These are phyloP conservation scores for Mythimna vitellina DNA, from an alignment of 2,888 invertebrate genomes.

Conservation along the genomic window DNA sequence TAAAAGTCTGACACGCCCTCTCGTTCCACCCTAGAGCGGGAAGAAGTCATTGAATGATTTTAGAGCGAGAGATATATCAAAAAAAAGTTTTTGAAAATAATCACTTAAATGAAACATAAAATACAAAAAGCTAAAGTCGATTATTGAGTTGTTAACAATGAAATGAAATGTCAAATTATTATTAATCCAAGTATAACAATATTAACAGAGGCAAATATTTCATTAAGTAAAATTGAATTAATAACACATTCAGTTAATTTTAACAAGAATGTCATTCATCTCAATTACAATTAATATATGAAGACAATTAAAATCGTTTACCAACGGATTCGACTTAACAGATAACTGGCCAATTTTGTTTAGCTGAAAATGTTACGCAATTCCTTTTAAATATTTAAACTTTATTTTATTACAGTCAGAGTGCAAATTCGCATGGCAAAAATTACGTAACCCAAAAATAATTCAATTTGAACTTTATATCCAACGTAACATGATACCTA, in stretches of 20 bases:
- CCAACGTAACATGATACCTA: background rate
- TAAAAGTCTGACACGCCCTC: no score
- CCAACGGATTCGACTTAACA: slow-evolving; percentile 34
- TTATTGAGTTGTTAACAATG: no score
- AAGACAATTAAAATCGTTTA: slow-evolving; percentile 24
- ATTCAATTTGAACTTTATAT: slow-evolving; percentile 40
- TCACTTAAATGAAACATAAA: no score
- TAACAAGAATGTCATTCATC: background rate
- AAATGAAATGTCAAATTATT: no score
- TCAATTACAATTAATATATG: slow-evolving; percentile 4
- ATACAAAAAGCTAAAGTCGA: no score
- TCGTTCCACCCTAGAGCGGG: no score
- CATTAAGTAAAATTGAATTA: background rate
- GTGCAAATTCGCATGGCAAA: background rate
- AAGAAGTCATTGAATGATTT: no score
- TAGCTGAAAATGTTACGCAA: slow-evolving; percentile 19
- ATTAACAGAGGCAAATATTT: background rate
- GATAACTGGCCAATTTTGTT: slow-evolving; percentile 39
- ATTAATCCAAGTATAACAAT: no score
- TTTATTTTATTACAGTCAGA: rapidly evolving
- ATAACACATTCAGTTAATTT: background rate
- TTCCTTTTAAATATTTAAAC: slow-evolving; percentile 27
- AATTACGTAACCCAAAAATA: background rate
- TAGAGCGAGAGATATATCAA: no score
- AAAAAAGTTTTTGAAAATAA: no score